Evolutionary conservation across 2,888 invertebrate genomes (phyloP).

Genomic region (Malachius bipustulatus): DNA sequence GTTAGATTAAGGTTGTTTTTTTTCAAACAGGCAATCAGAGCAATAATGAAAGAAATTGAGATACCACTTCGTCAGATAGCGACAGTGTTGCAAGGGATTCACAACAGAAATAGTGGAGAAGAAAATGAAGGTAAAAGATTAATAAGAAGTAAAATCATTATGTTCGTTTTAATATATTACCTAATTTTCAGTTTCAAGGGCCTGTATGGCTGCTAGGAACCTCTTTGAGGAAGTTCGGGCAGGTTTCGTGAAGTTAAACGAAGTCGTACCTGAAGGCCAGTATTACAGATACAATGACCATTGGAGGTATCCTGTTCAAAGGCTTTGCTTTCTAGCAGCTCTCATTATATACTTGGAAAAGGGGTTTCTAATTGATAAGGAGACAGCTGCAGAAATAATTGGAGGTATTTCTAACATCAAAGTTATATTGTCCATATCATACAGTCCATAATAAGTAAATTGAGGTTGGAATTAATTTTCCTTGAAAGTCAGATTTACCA

Average conservation of each 20-base stretch:
- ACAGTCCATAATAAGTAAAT: too few species aligned
- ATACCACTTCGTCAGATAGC: slow-evolving; percentile 64
- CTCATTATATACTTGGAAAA: slow-evolving; percentile 70
- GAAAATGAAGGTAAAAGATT: slow-evolving; percentile 27
- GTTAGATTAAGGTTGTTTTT: slow-evolving; percentile 19
- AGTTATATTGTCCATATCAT: too few species aligned
- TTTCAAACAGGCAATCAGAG: slow-evolving; percentile 49
- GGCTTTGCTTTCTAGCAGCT: slow-evolving; percentile 65
- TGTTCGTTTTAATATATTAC: slow-evolving; percentile 11
- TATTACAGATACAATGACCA: slow-evolving; percentile 83
- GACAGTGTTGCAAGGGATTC: slow-evolving; percentile 72
- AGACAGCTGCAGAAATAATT: slow-evolving; percentile 63
- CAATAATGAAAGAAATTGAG: slow-evolving; percentile 62
- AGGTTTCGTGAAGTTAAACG: slow-evolving; percentile 51
- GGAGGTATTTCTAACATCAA: slow-evolving; percentile 48
- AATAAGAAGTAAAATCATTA: not conserved
- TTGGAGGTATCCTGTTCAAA: slow-evolving; percentile 74
- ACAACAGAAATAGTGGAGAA: slow-evolving; percentile 57
- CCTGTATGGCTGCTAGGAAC: slow-evolving; percentile 52
- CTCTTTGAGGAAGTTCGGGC: slow-evolving; percentile 52
- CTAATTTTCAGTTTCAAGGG: slow-evolving; percentile 42
- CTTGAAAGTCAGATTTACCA: too few species aligned
- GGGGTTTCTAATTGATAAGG: slow-evolving; percentile 60
- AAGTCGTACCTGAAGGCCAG: slow-evolving; percentile 59
- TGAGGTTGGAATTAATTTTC: too few species aligned